These are phyloP conservation scores for Mycalesis mineus DNA, from an alignment of 2,888 invertebrate genomes.

Conservation along the genomic window DNA sequence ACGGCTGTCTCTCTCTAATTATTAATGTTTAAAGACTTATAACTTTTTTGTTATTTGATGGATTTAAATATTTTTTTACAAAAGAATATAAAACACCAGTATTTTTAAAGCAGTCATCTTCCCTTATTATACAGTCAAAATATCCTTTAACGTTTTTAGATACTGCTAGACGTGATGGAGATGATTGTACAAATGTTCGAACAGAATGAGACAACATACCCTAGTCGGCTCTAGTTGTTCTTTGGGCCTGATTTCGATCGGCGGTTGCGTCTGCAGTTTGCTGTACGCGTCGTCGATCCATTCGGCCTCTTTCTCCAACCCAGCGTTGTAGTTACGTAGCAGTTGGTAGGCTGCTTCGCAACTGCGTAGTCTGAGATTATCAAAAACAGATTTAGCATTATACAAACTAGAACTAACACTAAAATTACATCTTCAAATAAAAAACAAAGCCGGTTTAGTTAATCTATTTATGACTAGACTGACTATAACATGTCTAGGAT, in stretches of 20 bases:
- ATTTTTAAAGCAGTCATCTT: too few relatives aligned
- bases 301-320: conserved; percentile 90
- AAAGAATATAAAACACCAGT: too few relatives aligned
- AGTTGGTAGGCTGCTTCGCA: conserved; percentile 94
- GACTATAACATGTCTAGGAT: too few relatives aligned
- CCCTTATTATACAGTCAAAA: too few relatives aligned
- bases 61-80: too few relatives aligned
- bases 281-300: conserved; percentile 92
- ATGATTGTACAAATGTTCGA: background rate
- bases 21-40: too few relatives aligned
- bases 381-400: background rate
- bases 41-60: too few relatives aligned
- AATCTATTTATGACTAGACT: too few relatives aligned
- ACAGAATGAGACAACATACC: conserved; percentile 69
- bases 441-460: background rate
- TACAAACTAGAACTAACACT: too few relatives aligned
- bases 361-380: conserved; percentile 83
- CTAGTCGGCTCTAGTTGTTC: conserved; percentile 88
- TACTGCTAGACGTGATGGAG: too few relatives aligned
- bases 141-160: too few relatives aligned
- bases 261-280: conserved; percentile 86
- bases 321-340: conserved; percentile 92
- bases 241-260: conserved; percentile 82
- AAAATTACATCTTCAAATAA: background rate
- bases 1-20: too few relatives aligned